Base-by-base conservation (phyloP, 2,797 vertebrate genomes). In the Pitangus sulphuratus region DNA sequence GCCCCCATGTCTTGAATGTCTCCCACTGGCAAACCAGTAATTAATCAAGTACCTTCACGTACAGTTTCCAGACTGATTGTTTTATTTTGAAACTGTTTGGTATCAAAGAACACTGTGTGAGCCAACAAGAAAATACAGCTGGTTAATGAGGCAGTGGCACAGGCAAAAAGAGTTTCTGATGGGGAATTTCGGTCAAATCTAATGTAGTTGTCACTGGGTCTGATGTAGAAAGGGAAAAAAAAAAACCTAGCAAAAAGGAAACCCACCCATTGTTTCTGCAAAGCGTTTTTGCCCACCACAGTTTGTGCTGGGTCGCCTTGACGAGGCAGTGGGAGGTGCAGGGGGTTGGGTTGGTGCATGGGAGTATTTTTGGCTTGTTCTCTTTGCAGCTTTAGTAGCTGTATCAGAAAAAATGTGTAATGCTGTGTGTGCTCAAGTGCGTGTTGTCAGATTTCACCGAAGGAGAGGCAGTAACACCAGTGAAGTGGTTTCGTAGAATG, bases 1-100 rank as follows among this genome's bases (percentile, higher is more conserved):
- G n/a, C 44, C 37, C 20, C 2, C 0, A 0, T 31, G 19, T 15
- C 61, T 65, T 64, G 35, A 57, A 5, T 9, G 18, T 71, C 70
- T 86, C 16, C 70, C 53, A 3, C 15, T 84, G 58, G 17, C 53
- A 68, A 51, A 15, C 12, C 31, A 22, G 48, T 48, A 30, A 44
- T 56, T 74, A 53, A 68, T 61, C 31, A 5, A 10, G 8, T 22
- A 25, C 48, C 19, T 48, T 45, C 15, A 4, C 30, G n/a, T 35
- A 11, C 15, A 11, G 26, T 57, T 74, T 84, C 24, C 45, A 68
- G 42, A n/a, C 54, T 47, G 19, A 24, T 47, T 45, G 54, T 17
- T 75, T 71, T 65, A 9, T 35, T 93, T 79, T 87, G 44, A 48
- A 87, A 26, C 37, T 33, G 2, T 64, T 64, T 75, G 54, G 80